Conservation (phyloP, 1,140 invertebrate species). For the Aphelenchoides fujianensis region DNA sequence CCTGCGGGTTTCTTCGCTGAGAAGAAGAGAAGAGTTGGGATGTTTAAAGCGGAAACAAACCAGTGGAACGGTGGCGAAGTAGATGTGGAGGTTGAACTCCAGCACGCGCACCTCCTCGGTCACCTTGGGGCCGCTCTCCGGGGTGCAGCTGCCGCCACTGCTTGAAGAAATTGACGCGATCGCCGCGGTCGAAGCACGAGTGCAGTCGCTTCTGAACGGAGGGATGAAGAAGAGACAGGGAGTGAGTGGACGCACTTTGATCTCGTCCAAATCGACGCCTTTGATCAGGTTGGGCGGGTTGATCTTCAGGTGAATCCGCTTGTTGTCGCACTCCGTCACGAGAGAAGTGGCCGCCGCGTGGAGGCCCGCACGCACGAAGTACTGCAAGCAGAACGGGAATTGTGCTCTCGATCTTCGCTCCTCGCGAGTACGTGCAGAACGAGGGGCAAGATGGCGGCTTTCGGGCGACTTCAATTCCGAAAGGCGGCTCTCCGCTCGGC, state of each 20-base stretch:
- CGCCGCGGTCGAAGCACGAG: constrained; percentile 24
- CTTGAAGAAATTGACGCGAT: constrained; percentile 28
- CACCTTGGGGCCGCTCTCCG: constrained; percentile 20
- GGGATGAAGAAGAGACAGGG: background rate
- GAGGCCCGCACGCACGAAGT: constrained; percentile 26
- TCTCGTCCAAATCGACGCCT: constrained; percentile 20
- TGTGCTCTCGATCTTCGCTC: too few species aligned
- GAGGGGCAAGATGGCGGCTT: too few species aligned
- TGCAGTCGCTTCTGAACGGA: constrained; percentile 20
- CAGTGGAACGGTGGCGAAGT: constrained; percentile 34
- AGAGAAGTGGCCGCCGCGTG: constrained; percentile 31
- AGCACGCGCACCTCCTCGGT: constrained; percentile 22
- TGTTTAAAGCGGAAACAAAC: too few species aligned
- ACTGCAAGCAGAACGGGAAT: too few species aligned
- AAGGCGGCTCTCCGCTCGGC: background rate
- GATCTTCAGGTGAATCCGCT: constrained; percentile 28
- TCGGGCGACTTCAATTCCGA: too few species aligned
- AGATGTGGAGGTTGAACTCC: constrained; percentile 38
- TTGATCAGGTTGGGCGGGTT: constrained; percentile 15
- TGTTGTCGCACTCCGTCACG: constrained; percentile 31
- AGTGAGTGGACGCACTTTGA: constrained; percentile 13
- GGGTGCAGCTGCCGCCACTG: constrained; percentile 20
- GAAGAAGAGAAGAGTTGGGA: background rate
- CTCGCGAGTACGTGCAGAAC: too few species aligned
- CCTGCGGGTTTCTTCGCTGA: constrained; percentile 31